Base-by-base conservation (phyloP, 2,797 vertebrate genomes). In the Enteromius mattozi region DNA sequence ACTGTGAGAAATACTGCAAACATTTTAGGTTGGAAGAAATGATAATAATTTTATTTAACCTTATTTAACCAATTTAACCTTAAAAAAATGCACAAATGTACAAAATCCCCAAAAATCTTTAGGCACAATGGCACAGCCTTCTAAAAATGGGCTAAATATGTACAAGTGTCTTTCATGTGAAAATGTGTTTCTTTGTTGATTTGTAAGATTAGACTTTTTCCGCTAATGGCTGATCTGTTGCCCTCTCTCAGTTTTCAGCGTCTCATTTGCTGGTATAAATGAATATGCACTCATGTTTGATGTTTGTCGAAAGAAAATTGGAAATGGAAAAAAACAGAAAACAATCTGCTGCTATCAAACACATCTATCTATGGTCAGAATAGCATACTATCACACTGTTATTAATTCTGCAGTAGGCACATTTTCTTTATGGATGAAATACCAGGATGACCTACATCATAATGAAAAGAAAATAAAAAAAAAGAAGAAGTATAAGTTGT, bases 271-370 rank as follows among this genome's bases (percentile, higher is more conserved):
- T 42, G 13, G 37, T 37, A n/a, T 61, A 35, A 61, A 82, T 45
- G 40, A 82, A 27, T 45, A 74, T 37, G 40, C 66, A 59, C 17
- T 70, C 37, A 72, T 82, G 37, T 42, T 51, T 69, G 70, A 42
- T 54, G 21, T n/a, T n/a, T n/a, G 37, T 16, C 24, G 7, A 8
- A 42, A 59, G 35, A 35, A 24, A 27, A 27, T 24, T 14, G 59
- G 59, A 61, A 30, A 4, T 56, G 12, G 4, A 49, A 35, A 51
- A 33, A 45, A 51, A 17, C 51, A 49, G 4, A 16, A 16, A 49
- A 49, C 14, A 17, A 54, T 21, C 6, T 21, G 45, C 71, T 47
- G 35, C 17, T 19, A 35, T 83, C 45, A 27, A 63, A 30, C 35
- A 30, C 37, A 47, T 76, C 27, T 37, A 21, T 13, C 10, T 13